phyloP scores from a whole-genome alignment of 2,888 invertebrate species.

The Acrocera orbiculus region DNA sequence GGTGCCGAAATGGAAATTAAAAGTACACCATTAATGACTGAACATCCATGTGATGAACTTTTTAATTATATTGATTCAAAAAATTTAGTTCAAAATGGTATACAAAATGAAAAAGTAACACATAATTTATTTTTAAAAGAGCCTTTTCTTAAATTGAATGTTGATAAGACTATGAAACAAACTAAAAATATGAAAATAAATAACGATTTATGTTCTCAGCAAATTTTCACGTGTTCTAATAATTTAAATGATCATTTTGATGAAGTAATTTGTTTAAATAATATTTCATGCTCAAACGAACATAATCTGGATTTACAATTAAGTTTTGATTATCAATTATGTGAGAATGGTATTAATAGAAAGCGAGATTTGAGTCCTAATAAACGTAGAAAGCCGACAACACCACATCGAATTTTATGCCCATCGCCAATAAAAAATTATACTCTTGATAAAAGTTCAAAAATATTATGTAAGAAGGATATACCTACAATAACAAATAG shows the following conservation, averaged over 20 bases:
- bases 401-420: slow-evolving; percentile 42
- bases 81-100: too few relatives aligned
- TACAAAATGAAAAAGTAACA: neutral
- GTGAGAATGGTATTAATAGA: slow-evolving; percentile 26
- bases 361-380: slow-evolving; percentile 12
- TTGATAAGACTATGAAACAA: slow-evolving; percentile 30
- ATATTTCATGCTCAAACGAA: neutral
- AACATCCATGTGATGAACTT: too few relatives aligned
- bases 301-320: slow-evolving; percentile 11
- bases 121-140: slow-evolving; percentile 30
- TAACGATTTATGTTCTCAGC: slow-evolving; percentile 24
- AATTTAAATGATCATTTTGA: slow-evolving; percentile 27
- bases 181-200: slow-evolving; percentile 30
- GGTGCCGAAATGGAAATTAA: too few relatives aligned
- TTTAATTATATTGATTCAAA: too few relatives aligned
- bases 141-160: slow-evolving; percentile 28
- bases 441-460: slow-evolving; percentile 12
- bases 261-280: slow-evolving; percentile 24
- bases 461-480: too few relatives aligned
- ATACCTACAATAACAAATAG: slow-evolving; percentile 10
- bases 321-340: slow-evolving; percentile 29
- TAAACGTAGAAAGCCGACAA: slow-evolving; percentile 29
- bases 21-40: too few relatives aligned
- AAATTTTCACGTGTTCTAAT: slow-evolving; percentile 24
- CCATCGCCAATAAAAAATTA: slow-evolving; percentile 25